Conservation (phyloP, 2,797 vertebrate species). For the Diplodus puntazzo region DNA sequence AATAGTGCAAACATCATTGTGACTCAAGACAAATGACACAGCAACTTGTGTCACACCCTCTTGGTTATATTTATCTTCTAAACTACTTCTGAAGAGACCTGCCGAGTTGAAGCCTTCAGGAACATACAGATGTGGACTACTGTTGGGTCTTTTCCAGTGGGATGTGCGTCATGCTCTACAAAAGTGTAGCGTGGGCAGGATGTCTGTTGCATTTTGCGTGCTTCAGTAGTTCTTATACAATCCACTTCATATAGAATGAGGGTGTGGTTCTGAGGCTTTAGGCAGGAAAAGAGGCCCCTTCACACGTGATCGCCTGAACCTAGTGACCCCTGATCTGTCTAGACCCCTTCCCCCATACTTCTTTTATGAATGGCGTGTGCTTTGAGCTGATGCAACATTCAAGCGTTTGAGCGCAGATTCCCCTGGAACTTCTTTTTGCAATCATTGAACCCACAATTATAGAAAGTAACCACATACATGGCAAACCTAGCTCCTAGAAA, state of each 20-base stretch:
- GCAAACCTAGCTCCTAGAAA: background rate
- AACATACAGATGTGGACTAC: background rate
- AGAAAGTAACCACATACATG: background rate
- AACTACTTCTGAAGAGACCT: background rate
- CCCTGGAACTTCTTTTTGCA: background rate
- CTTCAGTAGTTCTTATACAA: conserved; percentile 23
- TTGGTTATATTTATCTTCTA: background rate
- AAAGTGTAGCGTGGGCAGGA: conserved; percentile 46
- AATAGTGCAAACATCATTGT: background rate
- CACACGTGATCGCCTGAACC: conserved; percentile 50
- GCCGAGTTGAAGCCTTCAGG: background rate
- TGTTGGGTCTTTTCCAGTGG: conserved; percentile 30
- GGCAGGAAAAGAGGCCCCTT: conserved; percentile 25
- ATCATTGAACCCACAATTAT: background rate
- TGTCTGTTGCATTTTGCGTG: conserved; percentile 25
- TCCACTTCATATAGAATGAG: conserved; percentile 44
- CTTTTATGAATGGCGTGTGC: conserved; percentile 27
- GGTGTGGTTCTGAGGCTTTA: conserved; percentile 30
- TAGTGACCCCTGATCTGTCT: conserved; percentile 42
- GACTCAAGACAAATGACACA: background rate
- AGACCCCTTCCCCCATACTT: background rate
- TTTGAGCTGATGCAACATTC: conserved; percentile 6
- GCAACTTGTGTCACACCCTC: background rate
- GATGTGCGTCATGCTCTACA: conserved; percentile 11
- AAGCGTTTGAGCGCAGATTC: background rate